phyloP scores from a whole-genome alignment of 2,113 vertebrate genomes.

The Mesocricetus auratus region DNA sequence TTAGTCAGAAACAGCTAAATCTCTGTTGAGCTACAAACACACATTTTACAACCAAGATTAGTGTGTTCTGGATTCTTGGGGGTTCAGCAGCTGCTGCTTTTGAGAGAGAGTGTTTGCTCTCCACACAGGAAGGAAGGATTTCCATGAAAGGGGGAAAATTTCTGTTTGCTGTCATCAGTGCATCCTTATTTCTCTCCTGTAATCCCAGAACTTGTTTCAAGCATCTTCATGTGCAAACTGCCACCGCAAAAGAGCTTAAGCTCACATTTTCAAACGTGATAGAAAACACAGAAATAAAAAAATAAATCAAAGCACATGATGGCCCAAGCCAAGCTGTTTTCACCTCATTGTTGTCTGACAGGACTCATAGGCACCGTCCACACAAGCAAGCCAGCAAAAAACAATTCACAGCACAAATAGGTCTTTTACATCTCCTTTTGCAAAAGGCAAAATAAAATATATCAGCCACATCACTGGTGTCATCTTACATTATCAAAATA shows the following conservation, averaged over 20 bases:
- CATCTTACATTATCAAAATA: constrained; percentile 44
- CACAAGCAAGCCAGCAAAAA: background rate
- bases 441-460: background rate
- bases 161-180: constrained; percentile 42
- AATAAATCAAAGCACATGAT: background rate
- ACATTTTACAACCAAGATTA: constrained; percentile 74
- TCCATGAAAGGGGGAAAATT: constrained; percentile 61
- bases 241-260: background rate
- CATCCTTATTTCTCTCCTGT: constrained; percentile 46
- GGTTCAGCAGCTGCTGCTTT: constrained; percentile 60
- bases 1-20: constrained; percentile 73
- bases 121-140: constrained; percentile 60
- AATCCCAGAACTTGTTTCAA: constrained; percentile 68
- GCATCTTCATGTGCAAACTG: constrained; percentile 56
- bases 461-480: background rate
- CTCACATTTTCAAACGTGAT: constrained; percentile 31
- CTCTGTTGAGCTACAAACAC: constrained; percentile 70
- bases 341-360: background rate
- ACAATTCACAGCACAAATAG: background rate
- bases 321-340: background rate
- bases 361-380: background rate
- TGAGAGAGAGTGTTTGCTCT: constrained; percentile 62
- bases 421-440: background rate
- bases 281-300: constrained; percentile 53
- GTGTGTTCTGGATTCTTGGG: constrained; percentile 38